phyloP scores from a whole-genome alignment of 2,888 invertebrate genomes.

The Tinea trinotella region DNA sequence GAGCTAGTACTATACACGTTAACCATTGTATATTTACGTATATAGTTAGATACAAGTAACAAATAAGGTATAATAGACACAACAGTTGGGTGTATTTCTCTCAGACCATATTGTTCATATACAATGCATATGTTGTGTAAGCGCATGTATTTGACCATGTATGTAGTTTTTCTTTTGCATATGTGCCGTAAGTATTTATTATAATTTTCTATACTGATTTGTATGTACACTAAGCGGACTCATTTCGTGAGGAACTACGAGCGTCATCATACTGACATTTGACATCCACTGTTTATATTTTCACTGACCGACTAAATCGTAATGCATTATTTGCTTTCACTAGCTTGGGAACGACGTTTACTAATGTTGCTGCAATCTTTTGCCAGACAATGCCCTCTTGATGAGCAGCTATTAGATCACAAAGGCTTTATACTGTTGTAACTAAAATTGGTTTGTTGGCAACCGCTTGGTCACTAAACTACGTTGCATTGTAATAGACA shows the following conservation, averaged over 20 bases:
- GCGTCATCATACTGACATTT: conserved; percentile 19
- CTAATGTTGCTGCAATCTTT: conserved; percentile 12
- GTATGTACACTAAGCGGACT: not conserved
- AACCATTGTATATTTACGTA: conserved; percentile 1
- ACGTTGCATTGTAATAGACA: not conserved
- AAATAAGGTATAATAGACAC: not conserved
- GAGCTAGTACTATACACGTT: not conserved
- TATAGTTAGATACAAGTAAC: conserved; percentile 5
- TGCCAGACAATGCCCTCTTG: conserved; percentile 12
- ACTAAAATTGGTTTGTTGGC: not conserved
- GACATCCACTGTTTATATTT: conserved; percentile 22
- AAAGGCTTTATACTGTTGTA: conserved; percentile 13
- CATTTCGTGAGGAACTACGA: not conserved
- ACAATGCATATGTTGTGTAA: not conserved
- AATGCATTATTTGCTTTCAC: conserved; percentile 24
- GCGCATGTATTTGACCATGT: not conserved
- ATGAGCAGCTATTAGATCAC: conserved; percentile 20
- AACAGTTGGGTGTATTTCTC: not conserved
- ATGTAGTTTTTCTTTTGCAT: not conserved
- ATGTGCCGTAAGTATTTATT: not conserved
- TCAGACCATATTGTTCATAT: not conserved
- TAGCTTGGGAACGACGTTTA: conserved; percentile 24
- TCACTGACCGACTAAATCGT: conserved; percentile 25
- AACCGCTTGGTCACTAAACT: conserved; percentile 4
- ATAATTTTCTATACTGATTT: not conserved